phyloP scores from a whole-genome alignment of 2,888 invertebrate species.

The Lasioglossum villosulum region DNA sequence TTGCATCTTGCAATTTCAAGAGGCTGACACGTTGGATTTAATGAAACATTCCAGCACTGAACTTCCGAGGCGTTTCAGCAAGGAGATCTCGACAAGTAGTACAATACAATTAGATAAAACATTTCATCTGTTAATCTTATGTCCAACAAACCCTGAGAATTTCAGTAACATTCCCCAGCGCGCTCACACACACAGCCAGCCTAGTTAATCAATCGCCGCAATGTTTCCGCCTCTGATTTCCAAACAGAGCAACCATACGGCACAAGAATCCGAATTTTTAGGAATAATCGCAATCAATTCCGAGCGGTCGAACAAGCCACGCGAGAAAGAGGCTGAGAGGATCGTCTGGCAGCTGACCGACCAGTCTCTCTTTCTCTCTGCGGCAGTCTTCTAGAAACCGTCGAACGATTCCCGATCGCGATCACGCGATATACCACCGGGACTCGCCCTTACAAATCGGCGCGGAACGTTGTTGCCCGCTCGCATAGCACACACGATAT shows the following conservation, averaged over 20 bases:
- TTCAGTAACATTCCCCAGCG: background rate
- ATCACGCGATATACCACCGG: constrained; percentile 14
- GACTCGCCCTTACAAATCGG: constrained; percentile 38
- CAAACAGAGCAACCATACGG: background rate
- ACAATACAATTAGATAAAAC: background rate
- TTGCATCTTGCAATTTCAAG: too few species aligned
- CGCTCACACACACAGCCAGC: too few species aligned
- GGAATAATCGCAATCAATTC: background rate
- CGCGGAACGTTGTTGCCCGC: background rate
- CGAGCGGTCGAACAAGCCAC: background rate
- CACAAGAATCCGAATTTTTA: background rate
- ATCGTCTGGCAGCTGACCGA: background rate
- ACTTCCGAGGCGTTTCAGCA: background rate
- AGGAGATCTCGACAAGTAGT: background rate
- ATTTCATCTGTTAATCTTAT: fast-evolving
- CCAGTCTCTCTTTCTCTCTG: background rate
- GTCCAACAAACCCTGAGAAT: background rate
- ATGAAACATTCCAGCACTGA: too few species aligned
- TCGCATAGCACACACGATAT: constrained; percentile 35
- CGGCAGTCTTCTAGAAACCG: background rate
- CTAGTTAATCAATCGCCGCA: background rate
- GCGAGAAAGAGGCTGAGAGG: background rate
- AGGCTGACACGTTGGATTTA: too few species aligned
- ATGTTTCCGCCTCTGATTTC: background rate
- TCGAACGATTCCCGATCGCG: constrained; percentile 12